A percentile compares a stretch with the other conserved stretches of the same genome.
These are phyloP conservation scores for Buathra laborator DNA, from an alignment of 2,888 invertebrate genomes.

Conservation along the genomic window DNA sequence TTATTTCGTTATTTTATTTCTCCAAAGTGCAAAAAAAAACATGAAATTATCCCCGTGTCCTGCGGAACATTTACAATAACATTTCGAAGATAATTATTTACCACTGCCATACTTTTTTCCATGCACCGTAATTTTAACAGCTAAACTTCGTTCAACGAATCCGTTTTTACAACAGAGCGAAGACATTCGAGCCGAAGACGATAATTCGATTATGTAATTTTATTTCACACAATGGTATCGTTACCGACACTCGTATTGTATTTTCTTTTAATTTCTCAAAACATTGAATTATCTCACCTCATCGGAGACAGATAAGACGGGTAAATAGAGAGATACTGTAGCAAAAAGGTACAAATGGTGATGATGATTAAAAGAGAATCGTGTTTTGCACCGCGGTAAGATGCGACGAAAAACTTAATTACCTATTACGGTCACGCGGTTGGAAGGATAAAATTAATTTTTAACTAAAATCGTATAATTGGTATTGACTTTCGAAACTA, in stretches of 20 bases:
- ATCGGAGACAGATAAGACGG: neutral
- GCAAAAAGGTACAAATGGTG: constrained; percentile 76
- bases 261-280: neutral
- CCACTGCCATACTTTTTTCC: neutral
- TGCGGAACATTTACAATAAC: neutral
- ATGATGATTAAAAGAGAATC: constrained; percentile 65
- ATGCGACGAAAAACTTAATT: constrained; percentile 47
- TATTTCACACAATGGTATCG: neutral
- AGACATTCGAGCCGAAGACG: neutral
- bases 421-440: constrained; percentile 65
- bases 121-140: neutral
- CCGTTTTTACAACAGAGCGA: neutral
- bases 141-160: neutral
- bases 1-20: neutral
- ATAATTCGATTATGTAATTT: neutral
- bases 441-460: constrained; percentile 19
- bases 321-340: constrained; percentile 57
- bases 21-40: neutral
- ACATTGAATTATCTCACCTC: neutral
- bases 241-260: neutral
- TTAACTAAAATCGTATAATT: constrained; percentile 16
- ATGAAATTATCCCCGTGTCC: neutral
- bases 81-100: neutral
- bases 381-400: constrained; percentile 63
- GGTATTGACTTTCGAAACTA: constrained; percentile 20